Evolutionary conservation across 2,113 vertebrate genomes (phyloP), one percentile per base, ranked within the genome.

Genomic region (Protobothrops mucrosquamatus): DNA sequence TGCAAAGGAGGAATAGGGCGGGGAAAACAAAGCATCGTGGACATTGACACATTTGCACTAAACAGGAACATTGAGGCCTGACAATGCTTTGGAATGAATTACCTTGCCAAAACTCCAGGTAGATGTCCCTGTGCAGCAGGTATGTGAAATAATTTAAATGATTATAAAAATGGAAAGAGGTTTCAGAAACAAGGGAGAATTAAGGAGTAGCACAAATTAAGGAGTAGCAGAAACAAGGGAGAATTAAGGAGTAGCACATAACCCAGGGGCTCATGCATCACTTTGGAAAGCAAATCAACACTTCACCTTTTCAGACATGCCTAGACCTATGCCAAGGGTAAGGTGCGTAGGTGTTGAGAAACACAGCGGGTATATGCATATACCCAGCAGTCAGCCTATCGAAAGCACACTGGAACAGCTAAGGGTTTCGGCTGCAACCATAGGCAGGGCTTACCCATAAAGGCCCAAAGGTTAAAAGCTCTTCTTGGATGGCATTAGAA

Each of bases 41-140:
- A 88, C 39, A 26, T 39, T 18, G 52, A 34, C 34, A 81, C 29
- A 34, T 24, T 56, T 56, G 20, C 29, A 26, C 12, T 22, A 22
- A 22, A 2, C 43, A 46, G 10, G 24, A 51, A 74, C 26, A 39
- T 57, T 43, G 26, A 87, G 26, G n/a, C 23, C 18, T 88, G 4
- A 64, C 39, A 29, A 22, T 57, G 2, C 26, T 23, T 22, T 24
- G 89, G 29, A 48, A 20, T 34, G 64, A 89, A 55, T 95, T 96
- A 96, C 95, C 95, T 96, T 96, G 95, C 94, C 94, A 96, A 48
- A 91, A 95, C 52, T 96, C 95, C 91, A 92, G 20, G 94, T 93
- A 92, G 54, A 94, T 90, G 81, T 93, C 95, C 87, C 94, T 95
- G 92, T 85, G 91, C 48, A 34, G 57, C 4, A 20, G 29, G 92